Percentiles rank a stretch among this genome's conserved stretches.
Evolutionary conservation across 2,888 invertebrate genomes (phyloP).

Genomic region (Amphiduros pacificus): DNA sequence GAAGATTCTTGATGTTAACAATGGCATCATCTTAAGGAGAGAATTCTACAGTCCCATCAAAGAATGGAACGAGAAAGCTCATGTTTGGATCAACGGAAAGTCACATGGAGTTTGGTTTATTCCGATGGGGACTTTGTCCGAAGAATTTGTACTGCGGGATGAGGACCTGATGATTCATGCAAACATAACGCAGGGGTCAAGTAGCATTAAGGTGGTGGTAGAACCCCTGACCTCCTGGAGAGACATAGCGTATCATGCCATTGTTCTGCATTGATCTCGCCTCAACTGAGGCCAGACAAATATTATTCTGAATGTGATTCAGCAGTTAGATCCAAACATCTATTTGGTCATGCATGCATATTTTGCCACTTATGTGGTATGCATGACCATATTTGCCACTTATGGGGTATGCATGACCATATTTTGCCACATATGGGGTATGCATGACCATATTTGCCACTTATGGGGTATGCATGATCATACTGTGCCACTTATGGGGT

Average conservation of each 20-base stretch:
- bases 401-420: too few relatives aligned
- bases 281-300: too few relatives aligned
- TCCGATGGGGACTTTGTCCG: slow-evolving; percentile 27
- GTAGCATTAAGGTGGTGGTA: neutral
- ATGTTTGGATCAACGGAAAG: slow-evolving; percentile 20
- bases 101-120: slow-evolving; percentile 22
- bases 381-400: too few relatives aligned
- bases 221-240: slow-evolving; percentile 7
- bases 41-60: slow-evolving; percentile 20
- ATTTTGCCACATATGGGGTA: too few relatives aligned
- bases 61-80: slow-evolving; percentile 27
- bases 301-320: too few relatives aligned
- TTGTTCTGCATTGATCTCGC: slow-evolving; percentile 5
- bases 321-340: too few relatives aligned
- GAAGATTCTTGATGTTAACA: slow-evolving; percentile 2
- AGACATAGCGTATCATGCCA: slow-evolving; percentile 11
- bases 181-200: neutral
- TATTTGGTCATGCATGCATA: too few relatives aligned
- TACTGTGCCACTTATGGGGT: too few relatives aligned
- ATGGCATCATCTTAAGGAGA: slow-evolving; percentile 18
- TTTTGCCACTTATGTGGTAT: too few relatives aligned
- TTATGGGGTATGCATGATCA: too few relatives aligned
- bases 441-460: too few relatives aligned
- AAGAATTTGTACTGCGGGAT: slow-evolving; percentile 24
- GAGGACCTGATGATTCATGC: slow-evolving; percentile 16